phyloP scores from a whole-genome alignment of 2,888 invertebrate genomes.

The Aphrophora alni region DNA sequence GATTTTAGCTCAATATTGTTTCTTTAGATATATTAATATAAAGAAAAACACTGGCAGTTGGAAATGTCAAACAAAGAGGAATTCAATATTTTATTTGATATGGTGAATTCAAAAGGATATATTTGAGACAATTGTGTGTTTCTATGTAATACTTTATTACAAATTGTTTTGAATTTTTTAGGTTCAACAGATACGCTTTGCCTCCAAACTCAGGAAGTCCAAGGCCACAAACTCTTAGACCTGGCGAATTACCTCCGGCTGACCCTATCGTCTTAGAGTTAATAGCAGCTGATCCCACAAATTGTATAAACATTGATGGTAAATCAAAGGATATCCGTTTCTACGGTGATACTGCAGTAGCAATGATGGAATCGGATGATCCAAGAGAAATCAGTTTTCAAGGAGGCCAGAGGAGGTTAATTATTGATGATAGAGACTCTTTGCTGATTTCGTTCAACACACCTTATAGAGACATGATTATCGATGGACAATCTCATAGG shows the following conservation, averaged over 20 bases:
- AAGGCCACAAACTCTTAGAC: slow-evolving; percentile 47
- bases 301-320: slow-evolving; percentile 83
- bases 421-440: slow-evolving; percentile 68
- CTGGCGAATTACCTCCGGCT: slow-evolving; percentile 57
- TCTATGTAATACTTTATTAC: no score
- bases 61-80: no score
- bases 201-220: slow-evolving; percentile 14
- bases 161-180: background rate
- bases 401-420: slow-evolving; percentile 75
- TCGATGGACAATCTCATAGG: slow-evolving; percentile 63
- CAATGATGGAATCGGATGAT: slow-evolving; percentile 85
- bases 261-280: slow-evolving; percentile 61
- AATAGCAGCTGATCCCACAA: slow-evolving; percentile 72
- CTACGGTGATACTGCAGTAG: slow-evolving; percentile 84
- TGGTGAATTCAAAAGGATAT: no score
- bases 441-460: slow-evolving; percentile 48
- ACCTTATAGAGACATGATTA: slow-evolving; percentile 71
- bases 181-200: slow-evolving; percentile 28
- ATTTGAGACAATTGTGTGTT: no score
- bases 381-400: slow-evolving; percentile 86
- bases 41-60: no score
- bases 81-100: no score
- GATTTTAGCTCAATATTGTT: no score
- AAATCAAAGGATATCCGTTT: slow-evolving; percentile 82
- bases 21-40: no score